Base-by-base conservation (phyloP, 1,140 invertebrate species). In the Ceratina australensis region DNA sequence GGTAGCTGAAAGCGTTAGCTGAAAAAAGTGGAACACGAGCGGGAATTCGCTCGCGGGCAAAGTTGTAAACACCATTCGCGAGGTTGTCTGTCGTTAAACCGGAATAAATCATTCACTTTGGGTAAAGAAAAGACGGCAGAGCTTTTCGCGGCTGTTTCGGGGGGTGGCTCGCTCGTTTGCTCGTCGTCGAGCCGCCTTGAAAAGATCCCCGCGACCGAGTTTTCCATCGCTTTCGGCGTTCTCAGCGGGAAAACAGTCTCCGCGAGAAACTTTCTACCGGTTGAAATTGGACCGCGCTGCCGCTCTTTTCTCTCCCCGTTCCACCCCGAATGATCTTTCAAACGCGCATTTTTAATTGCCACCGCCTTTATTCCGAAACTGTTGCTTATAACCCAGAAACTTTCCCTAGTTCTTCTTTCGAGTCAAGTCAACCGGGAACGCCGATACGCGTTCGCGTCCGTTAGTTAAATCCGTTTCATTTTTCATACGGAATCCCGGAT, bases 331-430 rank as follows among this genome's bases (percentile, higher is more conserved):
- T 18, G 26, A 10, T 33, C 59, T 33, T 47, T 47, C 18, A 22
- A 61, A 61, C 60, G 26, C 49, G 20, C 24, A 15, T 20, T 52
- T 68, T 68, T 52, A 56, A 56, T 56, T 54, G 52, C 18, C 66
- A 13, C 24, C 18, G 20, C 54, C 16, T 22, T 0, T 56, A 12
- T 50, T 50, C 49, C 28, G 28, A 33, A 33, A 33, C 49, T 12
- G 12, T 16, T 50, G 49, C 49, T 50, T 12, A 12, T 50, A 50
- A 50, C 49, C 49, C 49, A 50, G 49, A 50, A 50, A 50, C 16
- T 12, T 16, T 13, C 49, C 12, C 12, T 15, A 50, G 12, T 50
- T 50, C 12, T 50, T 50, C 16, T 3, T 50, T 16, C 28, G 28
- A 33, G 28, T 33, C 28, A 33, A 33, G 28, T 33, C 28, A 5